Conservation (phyloP, 92 coral and sea anemone species). For the Porites lobata region DNA sequence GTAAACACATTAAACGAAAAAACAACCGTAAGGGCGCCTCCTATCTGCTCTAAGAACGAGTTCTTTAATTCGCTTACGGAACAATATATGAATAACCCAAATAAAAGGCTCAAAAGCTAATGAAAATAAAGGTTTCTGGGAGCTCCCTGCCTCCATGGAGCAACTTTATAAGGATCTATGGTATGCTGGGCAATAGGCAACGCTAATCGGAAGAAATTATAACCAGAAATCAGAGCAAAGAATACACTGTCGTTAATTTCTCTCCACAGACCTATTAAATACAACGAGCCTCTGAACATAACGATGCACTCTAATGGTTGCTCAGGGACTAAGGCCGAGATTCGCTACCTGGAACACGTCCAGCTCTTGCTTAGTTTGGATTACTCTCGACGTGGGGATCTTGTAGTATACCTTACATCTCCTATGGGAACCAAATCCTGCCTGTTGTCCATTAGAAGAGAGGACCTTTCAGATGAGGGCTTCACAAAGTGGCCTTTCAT, state of each 20-base stretch:
- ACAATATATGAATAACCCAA: too few species aligned
- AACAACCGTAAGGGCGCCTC: too few species aligned
- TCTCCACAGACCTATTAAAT: constrained; percentile 77
- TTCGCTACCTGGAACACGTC: constrained; percentile 95
- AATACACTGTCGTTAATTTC: neutral
- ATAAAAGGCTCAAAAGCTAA: too few species aligned
- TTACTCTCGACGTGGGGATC: constrained; percentile 96
- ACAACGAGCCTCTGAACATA: constrained; percentile 82
- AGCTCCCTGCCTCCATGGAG: too few species aligned
- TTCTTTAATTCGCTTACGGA: too few species aligned
- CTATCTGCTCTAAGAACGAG: too few species aligned
- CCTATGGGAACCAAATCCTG: constrained; percentile 99
- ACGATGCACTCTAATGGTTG: constrained; percentile 99
- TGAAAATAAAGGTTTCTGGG: too few species aligned
- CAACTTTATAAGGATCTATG: too few species aligned
- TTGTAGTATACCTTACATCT: constrained; percentile 91
- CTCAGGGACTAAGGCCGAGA: constrained; percentile 84
- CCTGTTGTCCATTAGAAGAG: constrained; percentile 91
- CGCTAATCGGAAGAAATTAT: too few species aligned
- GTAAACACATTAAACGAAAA: too few species aligned
- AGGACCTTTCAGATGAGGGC: constrained; percentile 98
- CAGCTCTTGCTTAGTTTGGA: constrained; percentile 93
- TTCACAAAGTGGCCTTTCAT: constrained; percentile 99
- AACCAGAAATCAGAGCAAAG: too few species aligned
- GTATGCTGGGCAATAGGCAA: too few species aligned